Conservation (phyloP, 2,797 vertebrate species). For the Protonibea diacanthus region DNA sequence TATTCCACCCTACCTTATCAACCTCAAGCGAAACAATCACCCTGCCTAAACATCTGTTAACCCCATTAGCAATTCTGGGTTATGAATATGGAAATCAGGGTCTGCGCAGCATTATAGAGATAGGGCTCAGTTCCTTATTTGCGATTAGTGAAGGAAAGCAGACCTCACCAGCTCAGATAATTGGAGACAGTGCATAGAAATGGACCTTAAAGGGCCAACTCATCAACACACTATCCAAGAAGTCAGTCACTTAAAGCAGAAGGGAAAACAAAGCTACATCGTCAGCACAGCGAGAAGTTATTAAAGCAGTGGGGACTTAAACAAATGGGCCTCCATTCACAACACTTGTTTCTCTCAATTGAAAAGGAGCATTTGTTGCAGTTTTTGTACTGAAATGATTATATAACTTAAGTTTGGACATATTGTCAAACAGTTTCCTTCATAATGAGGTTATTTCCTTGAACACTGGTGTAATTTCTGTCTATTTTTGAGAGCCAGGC, state of each 20-base stretch:
- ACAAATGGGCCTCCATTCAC: conserved; percentile 18
- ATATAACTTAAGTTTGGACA: background rate
- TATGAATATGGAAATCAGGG: conserved; percentile 93
- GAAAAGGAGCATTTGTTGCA: background rate
- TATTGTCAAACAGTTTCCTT: background rate
- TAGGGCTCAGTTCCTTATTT: conserved; percentile 90
- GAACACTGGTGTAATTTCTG: background rate
- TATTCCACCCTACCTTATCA: conserved; percentile 56
- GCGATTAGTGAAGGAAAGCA: conserved; percentile 89
- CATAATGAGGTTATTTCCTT: background rate
- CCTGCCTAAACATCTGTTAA: conserved; percentile 89
- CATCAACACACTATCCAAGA: conserved; percentile 84
- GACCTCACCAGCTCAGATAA: conserved; percentile 88
- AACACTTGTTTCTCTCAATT: conserved; percentile 3
- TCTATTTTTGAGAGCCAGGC: background rate
- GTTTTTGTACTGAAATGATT: conserved; percentile 1
- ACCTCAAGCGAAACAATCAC: conserved; percentile 70
- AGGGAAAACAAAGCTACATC: conserved; percentile 83
- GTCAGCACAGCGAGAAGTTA: conserved; percentile 87
- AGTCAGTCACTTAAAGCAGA: conserved; percentile 80
- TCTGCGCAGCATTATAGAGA: conserved; percentile 84
- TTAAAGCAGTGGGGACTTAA: conserved; percentile 66
- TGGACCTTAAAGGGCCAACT: conserved; percentile 86
- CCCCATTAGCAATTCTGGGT: conserved; percentile 90
- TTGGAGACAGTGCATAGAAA: conserved; percentile 90